Conservation (phyloP, 2,888 invertebrate species). For the Epistrophella euchroma region DNA sequence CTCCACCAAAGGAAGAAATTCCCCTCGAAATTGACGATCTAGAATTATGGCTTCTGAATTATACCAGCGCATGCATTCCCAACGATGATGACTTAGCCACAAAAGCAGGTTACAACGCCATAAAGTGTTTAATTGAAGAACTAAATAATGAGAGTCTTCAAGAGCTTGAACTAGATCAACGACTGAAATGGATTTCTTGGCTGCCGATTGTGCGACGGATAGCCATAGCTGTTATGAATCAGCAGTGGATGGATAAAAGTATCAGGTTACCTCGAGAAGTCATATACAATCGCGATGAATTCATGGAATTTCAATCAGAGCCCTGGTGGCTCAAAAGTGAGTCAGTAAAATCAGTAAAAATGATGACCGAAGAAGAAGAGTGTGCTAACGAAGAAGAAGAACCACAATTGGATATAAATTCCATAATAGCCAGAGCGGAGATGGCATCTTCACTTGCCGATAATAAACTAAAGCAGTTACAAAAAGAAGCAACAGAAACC, state of each 20-base stretch:
- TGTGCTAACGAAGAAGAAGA: conserved; percentile 3
- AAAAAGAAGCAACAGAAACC: conserved; percentile 41
- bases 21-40: conserved; percentile 74
- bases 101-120: conserved; percentile 78
- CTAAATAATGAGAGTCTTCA: conserved; percentile 73
- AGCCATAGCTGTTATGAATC: conserved; percentile 76
- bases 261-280: conserved; percentile 77
- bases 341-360: conserved; percentile 76
- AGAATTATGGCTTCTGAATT: conserved; percentile 79
- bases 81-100: conserved; percentile 77
- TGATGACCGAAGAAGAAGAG: conserved; percentile 19
- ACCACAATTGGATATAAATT: conserved; percentile 47
- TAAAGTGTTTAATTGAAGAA: conserved; percentile 78
- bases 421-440: conserved; percentile 77
- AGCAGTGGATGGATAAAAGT: conserved; percentile 52
- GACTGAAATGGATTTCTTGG: conserved; percentile 77
- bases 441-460: conserved; percentile 74
- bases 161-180: conserved; percentile 51
- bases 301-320: conserved; percentile 76
- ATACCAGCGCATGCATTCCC: conserved; percentile 76
- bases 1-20: conserved; percentile 55
- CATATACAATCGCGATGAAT: conserved; percentile 79
- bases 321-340: conserved; percentile 81
- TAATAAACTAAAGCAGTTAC: conserved; percentile 63
- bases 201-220: conserved; percentile 79